Conservation (phyloP, 2,797 vertebrate species). For the Neostethus bicornis region DNA sequence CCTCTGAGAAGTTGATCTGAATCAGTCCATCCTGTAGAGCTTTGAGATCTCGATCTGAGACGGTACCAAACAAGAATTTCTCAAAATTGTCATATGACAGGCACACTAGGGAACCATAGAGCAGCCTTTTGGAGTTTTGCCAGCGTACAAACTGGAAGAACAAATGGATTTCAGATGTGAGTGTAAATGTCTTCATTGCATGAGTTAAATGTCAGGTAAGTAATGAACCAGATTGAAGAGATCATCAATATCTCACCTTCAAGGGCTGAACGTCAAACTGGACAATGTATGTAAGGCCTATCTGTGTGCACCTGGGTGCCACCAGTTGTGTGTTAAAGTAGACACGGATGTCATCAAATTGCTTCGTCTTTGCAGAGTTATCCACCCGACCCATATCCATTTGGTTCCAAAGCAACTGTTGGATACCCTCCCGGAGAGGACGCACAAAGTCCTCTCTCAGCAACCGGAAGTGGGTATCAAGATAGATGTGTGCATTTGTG, state of each 20-base stretch:
- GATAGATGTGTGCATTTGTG: conserved; percentile 82
- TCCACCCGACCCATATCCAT: conserved; percentile 45
- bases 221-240: background rate
- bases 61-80: conserved; percentile 90
- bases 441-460: conserved; percentile 93
- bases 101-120: conserved; percentile 93
- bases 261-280: conserved; percentile 86
- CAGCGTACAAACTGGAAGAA: conserved; percentile 85
- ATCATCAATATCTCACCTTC: conserved; percentile 60
- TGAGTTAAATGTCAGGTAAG: background rate
- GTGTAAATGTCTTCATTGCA: background rate
- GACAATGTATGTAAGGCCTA: conserved; percentile 85
- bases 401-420: conserved; percentile 78
- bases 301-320: conserved; percentile 79
- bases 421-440: conserved; percentile 90
- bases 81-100: conserved; percentile 91
- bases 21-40: conserved; percentile 80
- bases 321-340: conserved; percentile 85
- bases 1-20: conserved; percentile 83
- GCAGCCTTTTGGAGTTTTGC: conserved; percentile 91
- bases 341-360: conserved; percentile 89
- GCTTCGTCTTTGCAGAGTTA: conserved; percentile 70
- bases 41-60: conserved; percentile 83
- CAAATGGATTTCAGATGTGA: background rate
- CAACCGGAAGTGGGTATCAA: conserved; percentile 94